Percentiles rank a stretch among this genome's conserved stretches.
phyloP scores from a whole-genome alignment of 2,113 vertebrate genomes.

The Tetraodon nigroviridis region DNA sequence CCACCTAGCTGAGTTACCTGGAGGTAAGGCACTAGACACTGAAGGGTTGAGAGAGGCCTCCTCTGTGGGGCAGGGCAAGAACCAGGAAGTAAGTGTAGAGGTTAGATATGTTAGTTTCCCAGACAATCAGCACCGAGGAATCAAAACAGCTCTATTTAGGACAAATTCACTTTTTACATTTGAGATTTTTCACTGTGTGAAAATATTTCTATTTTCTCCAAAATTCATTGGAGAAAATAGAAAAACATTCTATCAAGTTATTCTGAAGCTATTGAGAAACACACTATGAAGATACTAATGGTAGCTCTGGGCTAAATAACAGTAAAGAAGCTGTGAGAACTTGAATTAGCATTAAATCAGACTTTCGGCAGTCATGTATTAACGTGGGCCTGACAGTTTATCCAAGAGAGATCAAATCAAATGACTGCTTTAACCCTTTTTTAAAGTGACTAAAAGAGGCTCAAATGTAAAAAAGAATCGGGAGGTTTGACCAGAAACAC shows the following conservation, averaged over 20 bases:
- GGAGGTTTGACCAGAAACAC: background rate
- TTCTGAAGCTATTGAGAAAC: too few species aligned
- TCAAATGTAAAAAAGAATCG: too few species aligned
- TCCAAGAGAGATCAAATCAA: background rate
- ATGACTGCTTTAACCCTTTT: background rate
- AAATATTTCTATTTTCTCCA: too few species aligned
- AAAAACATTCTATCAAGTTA: background rate
- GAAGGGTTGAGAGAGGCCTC: constrained; percentile 69
- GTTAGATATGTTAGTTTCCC: constrained; percentile 65
- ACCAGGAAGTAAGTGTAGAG: constrained; percentile 52
- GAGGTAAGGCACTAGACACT: constrained; percentile 71
- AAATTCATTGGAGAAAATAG: background rate
- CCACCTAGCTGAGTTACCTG: constrained; percentile 68
- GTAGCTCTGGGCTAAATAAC: too few species aligned
- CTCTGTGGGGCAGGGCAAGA: constrained; percentile 64
- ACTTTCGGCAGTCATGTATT: too few species aligned
- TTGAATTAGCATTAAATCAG: too few species aligned
- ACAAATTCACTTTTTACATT: background rate
- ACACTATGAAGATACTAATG: too few species aligned
- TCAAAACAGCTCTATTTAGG: constrained; percentile 10
- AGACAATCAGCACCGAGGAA: constrained; percentile 37
- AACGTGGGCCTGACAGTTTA: background rate
- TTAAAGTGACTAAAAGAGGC: background rate
- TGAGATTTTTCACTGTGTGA: constrained; percentile 4
- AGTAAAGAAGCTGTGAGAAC: too few species aligned